Conservation (phyloP, 2,113 vertebrate genomes). For the Phoxinus phoxinus region DNA sequence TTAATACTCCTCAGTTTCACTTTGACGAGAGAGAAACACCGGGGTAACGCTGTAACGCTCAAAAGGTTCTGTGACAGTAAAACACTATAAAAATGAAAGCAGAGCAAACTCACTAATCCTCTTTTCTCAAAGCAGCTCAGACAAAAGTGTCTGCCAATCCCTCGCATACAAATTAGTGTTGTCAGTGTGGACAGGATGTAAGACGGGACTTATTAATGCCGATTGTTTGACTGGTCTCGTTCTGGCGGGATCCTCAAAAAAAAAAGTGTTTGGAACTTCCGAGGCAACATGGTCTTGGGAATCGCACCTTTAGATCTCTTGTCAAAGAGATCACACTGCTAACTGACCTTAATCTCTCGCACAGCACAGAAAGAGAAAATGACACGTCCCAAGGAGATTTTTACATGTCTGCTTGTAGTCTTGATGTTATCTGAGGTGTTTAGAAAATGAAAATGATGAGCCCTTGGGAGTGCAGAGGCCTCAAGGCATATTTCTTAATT, state of each 20-base stretch:
- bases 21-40: conserved; percentile 35
- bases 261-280: conserved; percentile 64
- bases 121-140: conserved; percentile 64
- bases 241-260: conserved; percentile 48
- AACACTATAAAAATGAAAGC: conserved; percentile 64
- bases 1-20: conserved; percentile 57
- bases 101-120: conserved; percentile 67
- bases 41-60: conserved; percentile 25
- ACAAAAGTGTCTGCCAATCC: conserved; percentile 66
- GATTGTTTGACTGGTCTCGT: conserved; percentile 30
- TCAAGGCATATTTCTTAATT: conserved; percentile 59
- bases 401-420: conserved; percentile 42
- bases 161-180: conserved; percentile 66
- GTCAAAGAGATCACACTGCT: conserved; percentile 62
- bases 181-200: conserved; percentile 66
- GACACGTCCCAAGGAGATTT: conserved; percentile 37
- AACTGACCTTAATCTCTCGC: conserved; percentile 67
- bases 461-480: conserved; percentile 55
- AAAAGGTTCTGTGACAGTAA: conserved; percentile 30
- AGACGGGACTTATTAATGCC: conserved; percentile 45
- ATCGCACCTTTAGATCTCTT: conserved; percentile 53
- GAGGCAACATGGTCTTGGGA: conserved; percentile 57
- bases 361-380: conserved; percentile 48
- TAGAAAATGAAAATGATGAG: conserved; percentile 64
- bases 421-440: conserved; percentile 59